Base-by-base conservation (phyloP, 2,888 invertebrate species). In the Glaucopsyche alexis region DNA sequence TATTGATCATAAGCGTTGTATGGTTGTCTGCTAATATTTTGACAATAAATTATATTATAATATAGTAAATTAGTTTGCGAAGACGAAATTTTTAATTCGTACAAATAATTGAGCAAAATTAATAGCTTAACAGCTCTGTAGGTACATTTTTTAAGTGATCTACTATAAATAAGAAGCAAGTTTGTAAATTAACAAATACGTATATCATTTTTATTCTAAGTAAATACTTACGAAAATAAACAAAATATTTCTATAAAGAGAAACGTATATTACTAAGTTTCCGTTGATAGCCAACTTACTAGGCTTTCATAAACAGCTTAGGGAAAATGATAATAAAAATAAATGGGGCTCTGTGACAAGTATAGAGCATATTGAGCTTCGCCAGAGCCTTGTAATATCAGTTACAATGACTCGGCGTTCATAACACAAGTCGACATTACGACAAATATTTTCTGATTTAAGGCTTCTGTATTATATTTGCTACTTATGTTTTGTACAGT, bases 251-350 rank as follows among this genome's bases (percentile, higher is more conserved):
- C 60, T 29, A 13, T 13, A 4, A 47, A 9, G 29, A 60, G 60
- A 60, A 60, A 60, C 60, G 60, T 60, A 60, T 13, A 60, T 29
- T 19, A 55, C 55, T 60, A 60, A 60, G 60, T 60, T 60, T 60
- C 29, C 60, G 60, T 60, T 60, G 60, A 60, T 60, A 60, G 60
- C 60, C 60, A 60, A 60, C 60, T 60, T 60, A 60, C 60, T 60
- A 38, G 49, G 69, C 69, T 29, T 47, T 69, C 69, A 49, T 69
- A 49, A 49, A 49, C 69, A 49, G 47, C 69, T 49, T 69, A 69
- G 49, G 47, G 69, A 69, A 69, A 69, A 49, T 47, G 47, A 69
- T 69, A 69, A 69, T 69, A 69, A 69, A 69, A 69, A 69, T 69
- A 49, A 69, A 69, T 29, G 69, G 47, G 69, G 47, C 69, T 47